Percentiles rank a stretch among this genome's conserved stretches.
These are phyloP conservation scores for Leistus spinibarbis DNA, from an alignment of 2,888 invertebrate species.

Conservation along the genomic window DNA sequence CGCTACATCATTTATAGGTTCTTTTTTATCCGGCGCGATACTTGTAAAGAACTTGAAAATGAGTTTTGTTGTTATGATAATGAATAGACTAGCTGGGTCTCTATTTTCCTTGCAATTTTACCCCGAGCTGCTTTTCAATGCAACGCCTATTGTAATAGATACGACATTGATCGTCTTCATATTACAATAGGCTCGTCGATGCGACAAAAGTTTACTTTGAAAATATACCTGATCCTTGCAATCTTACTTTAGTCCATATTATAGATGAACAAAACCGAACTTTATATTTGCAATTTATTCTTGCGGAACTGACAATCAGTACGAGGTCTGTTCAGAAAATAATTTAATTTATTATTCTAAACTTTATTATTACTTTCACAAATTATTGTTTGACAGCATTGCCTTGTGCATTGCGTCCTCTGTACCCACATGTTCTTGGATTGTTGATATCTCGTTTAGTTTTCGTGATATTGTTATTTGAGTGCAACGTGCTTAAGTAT, in stretches of 20 bases:
- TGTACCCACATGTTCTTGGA: too few relatives aligned
- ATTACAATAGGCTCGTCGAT: not conserved
- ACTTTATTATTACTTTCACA: too few relatives aligned
- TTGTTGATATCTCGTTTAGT: too few relatives aligned
- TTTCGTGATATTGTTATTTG: too few relatives aligned
- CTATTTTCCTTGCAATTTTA: not conserved
- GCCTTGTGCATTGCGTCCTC: too few relatives aligned
- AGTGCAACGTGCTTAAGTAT: too few relatives aligned
- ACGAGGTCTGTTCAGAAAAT: too few relatives aligned
- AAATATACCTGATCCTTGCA: not conserved
- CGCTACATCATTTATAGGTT: not conserved
- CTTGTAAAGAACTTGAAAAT: slow-evolving; percentile 26
- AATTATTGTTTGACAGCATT: too few relatives aligned
- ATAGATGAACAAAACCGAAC: not conserved
- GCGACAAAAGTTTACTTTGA: not conserved
- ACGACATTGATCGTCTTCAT: not conserved
- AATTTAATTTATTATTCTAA: too few relatives aligned
- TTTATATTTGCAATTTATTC: too few relatives aligned
- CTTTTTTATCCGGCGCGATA: slow-evolving; percentile 22
- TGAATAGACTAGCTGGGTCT: slow-evolving; percentile 11
- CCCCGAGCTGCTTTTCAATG: not conserved
- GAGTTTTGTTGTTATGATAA: slow-evolving; percentile 37
- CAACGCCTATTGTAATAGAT: not conserved
- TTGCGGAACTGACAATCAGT: too few relatives aligned
- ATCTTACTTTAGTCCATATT: not conserved